Conservation (phyloP, 2,113 vertebrate genomes). For the Cairina moschata region DNA sequence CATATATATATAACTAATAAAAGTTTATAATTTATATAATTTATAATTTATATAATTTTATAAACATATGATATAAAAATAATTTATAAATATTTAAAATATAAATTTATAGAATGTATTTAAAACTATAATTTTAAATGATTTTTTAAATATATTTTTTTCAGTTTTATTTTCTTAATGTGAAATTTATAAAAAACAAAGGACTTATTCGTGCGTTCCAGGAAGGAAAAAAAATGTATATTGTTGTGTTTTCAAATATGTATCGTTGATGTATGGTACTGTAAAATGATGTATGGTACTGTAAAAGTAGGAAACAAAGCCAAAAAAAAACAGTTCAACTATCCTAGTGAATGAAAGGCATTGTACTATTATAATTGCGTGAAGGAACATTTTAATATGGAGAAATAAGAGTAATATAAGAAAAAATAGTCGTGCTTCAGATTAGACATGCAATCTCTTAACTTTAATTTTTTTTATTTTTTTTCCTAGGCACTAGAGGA, state of each 20-base stretch:
- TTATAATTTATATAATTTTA: no score
- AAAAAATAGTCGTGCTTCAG: background rate
- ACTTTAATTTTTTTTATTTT: background rate
- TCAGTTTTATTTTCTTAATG: background rate
- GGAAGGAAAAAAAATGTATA: background rate
- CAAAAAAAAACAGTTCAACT: background rate
- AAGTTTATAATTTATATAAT: no score
- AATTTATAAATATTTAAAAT: background rate
- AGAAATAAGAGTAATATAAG: background rate
- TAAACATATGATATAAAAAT: background rate
- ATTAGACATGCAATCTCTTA: background rate
- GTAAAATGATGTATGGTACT: background rate
- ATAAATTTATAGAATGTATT: no score
- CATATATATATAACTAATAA: no score
- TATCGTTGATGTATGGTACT: background rate
- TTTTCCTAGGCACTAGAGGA: conserved; percentile 77
- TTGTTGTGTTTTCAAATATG: background rate
- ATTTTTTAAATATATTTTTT: background rate
- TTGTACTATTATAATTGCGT: background rate
- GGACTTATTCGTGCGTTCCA: background rate
- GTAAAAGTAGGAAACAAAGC: background rate
- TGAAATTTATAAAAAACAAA: background rate
- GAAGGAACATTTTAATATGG: background rate
- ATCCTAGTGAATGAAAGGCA: background rate
- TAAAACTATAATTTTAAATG: background rate